Conservation (phyloP, 2,888 invertebrate species). For the Parnassius smintheus region DNA sequence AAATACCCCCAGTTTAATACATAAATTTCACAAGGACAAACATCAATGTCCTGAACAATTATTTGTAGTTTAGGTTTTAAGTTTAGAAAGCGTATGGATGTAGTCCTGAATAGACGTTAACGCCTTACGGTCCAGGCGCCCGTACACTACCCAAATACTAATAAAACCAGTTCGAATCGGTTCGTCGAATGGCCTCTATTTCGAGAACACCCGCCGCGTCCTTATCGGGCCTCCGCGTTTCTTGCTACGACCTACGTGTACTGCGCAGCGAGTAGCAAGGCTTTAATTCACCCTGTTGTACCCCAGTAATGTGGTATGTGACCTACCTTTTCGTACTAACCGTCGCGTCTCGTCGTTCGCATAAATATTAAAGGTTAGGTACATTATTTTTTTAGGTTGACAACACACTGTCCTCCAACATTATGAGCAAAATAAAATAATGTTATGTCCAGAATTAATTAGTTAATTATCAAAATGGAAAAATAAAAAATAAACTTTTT, state of each 20-base stretch:
- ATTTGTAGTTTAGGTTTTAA: background rate
- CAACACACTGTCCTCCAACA: background rate
- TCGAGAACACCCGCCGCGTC: constrained; percentile 64
- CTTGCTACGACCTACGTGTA: constrained; percentile 33
- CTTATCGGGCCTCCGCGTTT: constrained; percentile 54
- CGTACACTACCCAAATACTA: constrained; percentile 40
- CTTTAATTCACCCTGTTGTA: constrained; percentile 22
- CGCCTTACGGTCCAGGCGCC: constrained; percentile 55
- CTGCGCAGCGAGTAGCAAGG: constrained; percentile 25
- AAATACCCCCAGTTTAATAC: background rate
- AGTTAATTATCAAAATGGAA: no score
- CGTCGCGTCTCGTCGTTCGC: constrained; percentile 14
- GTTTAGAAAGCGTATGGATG: constrained; percentile 32
- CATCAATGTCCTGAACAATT: no score
- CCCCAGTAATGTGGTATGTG: constrained; percentile 22
- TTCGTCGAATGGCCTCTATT: constrained; percentile 71
- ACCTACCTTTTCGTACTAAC: constrained; percentile 19
- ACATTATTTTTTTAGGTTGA: background rate
- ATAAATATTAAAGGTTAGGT: background rate
- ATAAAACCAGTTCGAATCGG: constrained; percentile 69
- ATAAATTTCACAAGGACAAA: background rate
- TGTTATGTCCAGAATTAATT: background rate
- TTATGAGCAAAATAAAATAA: background rate
- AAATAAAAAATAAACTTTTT: no score
- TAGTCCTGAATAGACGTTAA: constrained; percentile 49